These are phyloP conservation scores for Lymantria monacha DNA, from an alignment of 2,888 invertebrate genomes.

Conservation along the genomic window DNA sequence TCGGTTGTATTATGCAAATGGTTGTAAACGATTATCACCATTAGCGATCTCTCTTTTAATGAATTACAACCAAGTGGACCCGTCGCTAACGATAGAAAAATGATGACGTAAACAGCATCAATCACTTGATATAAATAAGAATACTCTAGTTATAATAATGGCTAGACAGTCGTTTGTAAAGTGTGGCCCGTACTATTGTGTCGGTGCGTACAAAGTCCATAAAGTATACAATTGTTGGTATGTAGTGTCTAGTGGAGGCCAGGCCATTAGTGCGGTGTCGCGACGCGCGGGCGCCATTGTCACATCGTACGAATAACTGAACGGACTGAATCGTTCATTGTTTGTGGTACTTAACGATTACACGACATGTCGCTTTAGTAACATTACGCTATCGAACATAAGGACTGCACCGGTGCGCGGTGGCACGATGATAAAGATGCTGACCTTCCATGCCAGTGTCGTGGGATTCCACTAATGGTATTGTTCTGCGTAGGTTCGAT, in stretches of 20 bases:
- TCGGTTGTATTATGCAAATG: too few relatives aligned
- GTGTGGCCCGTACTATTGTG: conserved; percentile 6
- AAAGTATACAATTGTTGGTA: conserved; percentile 11
- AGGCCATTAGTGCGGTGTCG: conserved; percentile 16
- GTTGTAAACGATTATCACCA: too few relatives aligned
- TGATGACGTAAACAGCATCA: too few relatives aligned
- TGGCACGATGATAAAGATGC: too few relatives aligned
- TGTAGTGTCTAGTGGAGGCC: background rate
- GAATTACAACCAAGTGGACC: too few relatives aligned
- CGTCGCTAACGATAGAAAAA: too few relatives aligned
- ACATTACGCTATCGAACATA: too few relatives aligned
- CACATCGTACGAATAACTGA: conserved; percentile 10
- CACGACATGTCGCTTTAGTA: conserved; percentile 2
- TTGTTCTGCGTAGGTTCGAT: too few relatives aligned
- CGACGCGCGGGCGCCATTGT: conserved; percentile 17
- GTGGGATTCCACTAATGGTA: too few relatives aligned
- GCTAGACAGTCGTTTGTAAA: background rate
- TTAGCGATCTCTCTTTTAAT: too few relatives aligned
- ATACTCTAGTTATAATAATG: conserved; percentile 1
- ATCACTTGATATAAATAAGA: background rate
- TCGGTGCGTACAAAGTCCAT: conserved; percentile 7
- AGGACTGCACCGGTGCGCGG: too few relatives aligned
- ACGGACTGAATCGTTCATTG: conserved; percentile 11
- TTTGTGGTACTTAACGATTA: conserved; percentile 8
- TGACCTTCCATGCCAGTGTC: too few relatives aligned